Percentiles rank a stretch among this genome's conserved stretches.
phyloP scores from a whole-genome alignment of 2,113 vertebrate genomes.

The Pipra filicauda region DNA sequence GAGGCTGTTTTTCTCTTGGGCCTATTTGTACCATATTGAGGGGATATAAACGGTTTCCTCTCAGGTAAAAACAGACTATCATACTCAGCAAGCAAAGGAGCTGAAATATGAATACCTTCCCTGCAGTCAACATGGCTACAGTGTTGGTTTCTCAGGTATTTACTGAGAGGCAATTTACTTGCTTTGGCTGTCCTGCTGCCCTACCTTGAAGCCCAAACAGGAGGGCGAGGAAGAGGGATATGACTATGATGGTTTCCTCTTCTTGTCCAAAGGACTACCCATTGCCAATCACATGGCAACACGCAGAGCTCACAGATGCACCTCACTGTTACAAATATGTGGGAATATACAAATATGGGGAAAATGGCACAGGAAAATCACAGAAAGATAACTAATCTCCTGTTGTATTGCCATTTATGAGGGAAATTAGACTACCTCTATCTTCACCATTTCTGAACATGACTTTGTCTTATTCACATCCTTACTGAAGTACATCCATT shows the following conservation, averaged over 20 bases:
- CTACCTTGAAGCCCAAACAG: neutral
- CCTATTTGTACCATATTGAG: neutral
- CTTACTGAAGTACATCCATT: neutral
- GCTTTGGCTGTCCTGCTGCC: neutral
- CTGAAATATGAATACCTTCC: neutral
- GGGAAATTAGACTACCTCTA: neutral
- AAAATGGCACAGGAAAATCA: neutral
- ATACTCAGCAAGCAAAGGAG: neutral
- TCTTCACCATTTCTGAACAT: neutral
- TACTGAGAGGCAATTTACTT: neutral
- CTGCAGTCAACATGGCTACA: neutral
- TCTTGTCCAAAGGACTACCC: neutral
- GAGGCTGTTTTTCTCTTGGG: neutral
- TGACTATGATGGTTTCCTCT: neutral
- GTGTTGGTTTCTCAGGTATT: neutral
- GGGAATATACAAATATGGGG: no score
- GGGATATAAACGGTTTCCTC: neutral
- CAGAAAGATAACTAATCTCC: neutral
- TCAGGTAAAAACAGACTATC: neutral
- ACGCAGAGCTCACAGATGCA: neutral
- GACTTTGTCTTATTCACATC: neutral
- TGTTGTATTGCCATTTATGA: neutral
- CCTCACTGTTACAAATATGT: neutral
- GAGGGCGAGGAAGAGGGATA: neutral
- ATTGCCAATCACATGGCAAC: neutral